These are phyloP conservation scores for Pinctada fucata DNA, from an alignment of 2,888 invertebrate genomes.

Conservation along the genomic window DNA sequence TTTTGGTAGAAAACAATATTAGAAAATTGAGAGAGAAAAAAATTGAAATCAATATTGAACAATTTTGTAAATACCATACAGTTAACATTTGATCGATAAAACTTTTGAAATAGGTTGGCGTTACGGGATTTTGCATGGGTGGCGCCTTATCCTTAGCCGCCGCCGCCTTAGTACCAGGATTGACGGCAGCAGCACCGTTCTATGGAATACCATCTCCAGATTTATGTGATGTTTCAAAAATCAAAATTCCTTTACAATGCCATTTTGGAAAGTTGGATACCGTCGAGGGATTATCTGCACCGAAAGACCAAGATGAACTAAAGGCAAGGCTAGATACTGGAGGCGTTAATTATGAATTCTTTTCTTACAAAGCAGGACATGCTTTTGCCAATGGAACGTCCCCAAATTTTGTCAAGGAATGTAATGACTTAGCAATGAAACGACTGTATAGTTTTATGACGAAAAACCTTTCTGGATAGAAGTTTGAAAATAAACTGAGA, in stretches of 20 bases:
- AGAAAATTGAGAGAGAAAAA: too few relatives aligned
- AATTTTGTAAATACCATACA: too few relatives aligned
- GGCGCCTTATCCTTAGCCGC: conserved; percentile 70
- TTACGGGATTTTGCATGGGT: conserved; percentile 75
- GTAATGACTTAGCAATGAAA: conserved; percentile 48
- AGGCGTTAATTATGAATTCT: conserved; percentile 52
- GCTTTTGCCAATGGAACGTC: conserved; percentile 62
- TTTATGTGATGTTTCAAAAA: conserved; percentile 62
- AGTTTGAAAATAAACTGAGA: too few relatives aligned
- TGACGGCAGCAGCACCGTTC: conserved; percentile 69
- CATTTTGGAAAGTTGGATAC: conserved; percentile 69
- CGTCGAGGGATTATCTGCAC: conserved; percentile 66
- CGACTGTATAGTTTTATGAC: conserved; percentile 62
- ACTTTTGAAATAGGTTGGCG: conserved; percentile 61
- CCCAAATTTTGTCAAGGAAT: conserved; percentile 58
- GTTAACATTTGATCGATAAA: too few relatives aligned
- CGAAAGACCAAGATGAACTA: conserved; percentile 58
- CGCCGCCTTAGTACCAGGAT: conserved; percentile 59
- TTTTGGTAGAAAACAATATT: background rate
- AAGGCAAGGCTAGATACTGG: conserved; percentile 56
- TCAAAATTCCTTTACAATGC: conserved; percentile 68
- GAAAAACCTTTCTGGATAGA: conserved; percentile 40
- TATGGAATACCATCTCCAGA: conserved; percentile 68
- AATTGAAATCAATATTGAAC: too few relatives aligned
- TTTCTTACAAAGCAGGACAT: conserved; percentile 61